A percentile compares a stretch with the other conserved stretches of the same genome.
These are phyloP conservation scores for Rhinoderma darwinii DNA, from an alignment of 2,113 vertebrate genomes.

Conservation along the genomic window DNA sequence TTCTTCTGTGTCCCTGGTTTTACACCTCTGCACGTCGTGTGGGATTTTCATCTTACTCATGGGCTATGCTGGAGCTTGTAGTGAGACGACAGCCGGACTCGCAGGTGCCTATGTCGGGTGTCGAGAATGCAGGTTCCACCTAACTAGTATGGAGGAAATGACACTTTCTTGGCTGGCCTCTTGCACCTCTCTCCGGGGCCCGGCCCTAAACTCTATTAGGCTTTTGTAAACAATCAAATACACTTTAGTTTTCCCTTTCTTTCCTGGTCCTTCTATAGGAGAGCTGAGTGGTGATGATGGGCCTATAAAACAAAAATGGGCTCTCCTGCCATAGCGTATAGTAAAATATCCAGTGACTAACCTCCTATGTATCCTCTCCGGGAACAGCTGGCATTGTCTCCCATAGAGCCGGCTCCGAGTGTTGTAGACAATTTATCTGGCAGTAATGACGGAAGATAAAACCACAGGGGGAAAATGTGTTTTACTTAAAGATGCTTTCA, in stretches of 20 bases:
- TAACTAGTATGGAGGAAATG: not conserved
- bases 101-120: not conserved
- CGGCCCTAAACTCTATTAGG: not conserved
- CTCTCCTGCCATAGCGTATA: not conserved
- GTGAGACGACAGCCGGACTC: not conserved
- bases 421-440: constrained; percentile 51
- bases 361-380: constrained; percentile 6
- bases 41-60: not conserved
- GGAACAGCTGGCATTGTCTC: constrained; percentile 38
- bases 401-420: constrained; percentile 6
- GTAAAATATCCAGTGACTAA: constrained; percentile 5
- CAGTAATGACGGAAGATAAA: constrained; percentile 30
- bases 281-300: constrained; percentile 5
- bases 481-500: constrained; percentile 14
- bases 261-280: not conserved
- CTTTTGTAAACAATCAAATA: constrained; percentile 28
- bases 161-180: constrained; percentile 4
- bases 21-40: not conserved
- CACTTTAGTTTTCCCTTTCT: not conserved
- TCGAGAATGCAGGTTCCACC: not conserved
- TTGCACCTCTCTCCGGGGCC: not conserved
- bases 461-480: not conserved
- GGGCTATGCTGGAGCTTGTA: not conserved
- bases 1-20: too few species aligned
- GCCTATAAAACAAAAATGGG: constrained; percentile 21